Conservation (phyloP, 2,113 vertebrate species). For the Genyomyrus donnyi region DNA sequence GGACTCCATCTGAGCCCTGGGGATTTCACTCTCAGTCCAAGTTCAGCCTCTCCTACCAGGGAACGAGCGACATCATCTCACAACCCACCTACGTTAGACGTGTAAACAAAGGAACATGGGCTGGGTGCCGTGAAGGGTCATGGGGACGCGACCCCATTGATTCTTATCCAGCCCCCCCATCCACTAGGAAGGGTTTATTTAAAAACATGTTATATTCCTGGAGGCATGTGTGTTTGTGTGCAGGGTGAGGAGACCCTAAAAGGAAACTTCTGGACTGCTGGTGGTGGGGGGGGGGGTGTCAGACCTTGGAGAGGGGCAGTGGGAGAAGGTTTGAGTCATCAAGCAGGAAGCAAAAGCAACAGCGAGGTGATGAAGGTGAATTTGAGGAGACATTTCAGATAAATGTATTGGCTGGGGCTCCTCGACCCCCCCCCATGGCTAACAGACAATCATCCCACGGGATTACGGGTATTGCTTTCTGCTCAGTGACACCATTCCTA, state of each 20-base stretch:
- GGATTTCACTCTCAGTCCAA: background rate
- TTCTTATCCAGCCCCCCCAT: background rate
- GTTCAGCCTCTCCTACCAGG: background rate
- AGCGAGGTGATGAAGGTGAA: background rate
- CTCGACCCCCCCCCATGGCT: background rate
- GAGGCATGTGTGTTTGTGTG: background rate
- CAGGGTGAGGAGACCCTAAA: background rate
- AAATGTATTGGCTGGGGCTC: background rate
- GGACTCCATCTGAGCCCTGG: background rate
- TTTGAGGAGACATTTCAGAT: background rate
- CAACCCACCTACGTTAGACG: background rate
- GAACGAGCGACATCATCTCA: background rate
- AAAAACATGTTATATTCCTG: background rate
- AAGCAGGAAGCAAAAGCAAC: background rate
- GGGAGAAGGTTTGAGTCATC: background rate
- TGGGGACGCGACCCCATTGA: background rate
- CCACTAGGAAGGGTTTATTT: background rate
- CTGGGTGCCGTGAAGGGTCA: background rate
- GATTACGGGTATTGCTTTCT: background rate
- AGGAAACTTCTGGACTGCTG: background rate
- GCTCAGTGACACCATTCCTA: background rate
- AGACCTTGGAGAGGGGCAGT: background rate
- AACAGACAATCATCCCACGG: background rate
- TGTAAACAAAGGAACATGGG: background rate
- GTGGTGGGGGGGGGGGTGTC: background rate